phyloP scores from a whole-genome alignment of 2,888 invertebrate genomes.

The Rhingia rostrata region DNA sequence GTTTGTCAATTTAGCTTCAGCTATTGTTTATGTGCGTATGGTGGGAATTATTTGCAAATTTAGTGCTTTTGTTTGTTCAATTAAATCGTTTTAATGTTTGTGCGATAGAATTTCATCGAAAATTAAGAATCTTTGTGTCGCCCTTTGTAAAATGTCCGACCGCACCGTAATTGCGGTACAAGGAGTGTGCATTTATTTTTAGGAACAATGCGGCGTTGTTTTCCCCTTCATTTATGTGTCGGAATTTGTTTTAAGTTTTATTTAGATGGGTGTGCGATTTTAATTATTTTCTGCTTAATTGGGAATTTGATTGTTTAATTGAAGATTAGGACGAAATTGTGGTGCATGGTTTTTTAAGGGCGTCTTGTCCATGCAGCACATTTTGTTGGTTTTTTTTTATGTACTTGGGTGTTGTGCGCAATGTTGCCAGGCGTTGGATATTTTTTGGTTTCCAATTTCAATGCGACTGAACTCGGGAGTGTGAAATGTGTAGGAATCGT shows the following conservation, averaged over 20 bases:
- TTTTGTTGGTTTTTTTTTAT: constrained; percentile 15
- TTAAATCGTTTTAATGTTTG: neutral
- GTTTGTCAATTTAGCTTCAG: constrained; percentile 4
- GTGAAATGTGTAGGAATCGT: neutral
- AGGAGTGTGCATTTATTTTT: constrained; percentile 52
- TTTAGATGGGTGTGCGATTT: constrained; percentile 19
- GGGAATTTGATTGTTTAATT: constrained; percentile 39
- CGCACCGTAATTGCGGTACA: neutral
- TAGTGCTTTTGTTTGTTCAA: neutral
- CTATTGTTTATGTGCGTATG: constrained; percentile 19
- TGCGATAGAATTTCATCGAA: no score
- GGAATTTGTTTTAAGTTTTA: neutral
- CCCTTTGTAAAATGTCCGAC: constrained; percentile 45
- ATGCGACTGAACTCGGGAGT: constrained; percentile 4
- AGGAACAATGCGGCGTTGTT: constrained; percentile 47
- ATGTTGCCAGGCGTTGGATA: constrained; percentile 39
- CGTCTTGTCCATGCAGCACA: constrained; percentile 32
- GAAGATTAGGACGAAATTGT: constrained; percentile 22
- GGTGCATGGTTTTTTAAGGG: neutral
- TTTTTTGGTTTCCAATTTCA: constrained; percentile 5
- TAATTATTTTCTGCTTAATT: constrained; percentile 35
- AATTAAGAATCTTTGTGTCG: neutral
- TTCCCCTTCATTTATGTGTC: neutral
- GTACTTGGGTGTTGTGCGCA: constrained; percentile 16
- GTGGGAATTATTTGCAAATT: constrained; percentile 11